phyloP scores from a whole-genome alignment of 2,113 vertebrate genomes.

The Campylorhamphus procurvoides region DNA sequence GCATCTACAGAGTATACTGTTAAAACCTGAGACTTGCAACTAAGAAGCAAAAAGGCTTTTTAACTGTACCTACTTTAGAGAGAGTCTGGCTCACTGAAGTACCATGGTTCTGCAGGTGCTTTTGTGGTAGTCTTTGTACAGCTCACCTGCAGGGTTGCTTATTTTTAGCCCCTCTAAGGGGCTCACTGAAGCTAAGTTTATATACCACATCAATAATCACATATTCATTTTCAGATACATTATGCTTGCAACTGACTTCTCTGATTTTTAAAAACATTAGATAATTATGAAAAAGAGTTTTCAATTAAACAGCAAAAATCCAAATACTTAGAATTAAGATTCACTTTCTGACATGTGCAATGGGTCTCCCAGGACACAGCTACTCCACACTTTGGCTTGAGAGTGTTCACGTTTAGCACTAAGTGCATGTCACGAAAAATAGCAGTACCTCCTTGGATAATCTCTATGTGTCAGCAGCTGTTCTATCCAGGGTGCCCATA shows the following conservation, averaged over 20 bases:
- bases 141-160: background rate
- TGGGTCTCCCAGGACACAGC: background rate
- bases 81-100: background rate
- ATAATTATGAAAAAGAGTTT: background rate
- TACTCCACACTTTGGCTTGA: background rate
- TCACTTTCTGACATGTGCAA: background rate
- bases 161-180: background rate
- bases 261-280: background rate
- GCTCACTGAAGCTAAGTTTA: background rate
- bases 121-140: background rate
- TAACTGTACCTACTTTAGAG: background rate
- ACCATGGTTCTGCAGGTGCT: background rate
- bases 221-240: background rate
- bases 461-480: conserved; percentile 34
- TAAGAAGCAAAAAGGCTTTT: background rate
- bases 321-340: background rate
- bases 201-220: background rate
- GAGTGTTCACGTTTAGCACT: background rate
- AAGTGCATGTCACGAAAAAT: conserved; percentile 36
- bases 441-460: background rate
- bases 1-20: background rate
- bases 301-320: background rate
- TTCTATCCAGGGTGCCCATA: background rate
- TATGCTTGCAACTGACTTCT: background rate
- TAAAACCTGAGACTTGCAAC: background rate